phyloP scores from a whole-genome alignment of 2,888 invertebrate species.

The Rhagonycha fulva region DNA sequence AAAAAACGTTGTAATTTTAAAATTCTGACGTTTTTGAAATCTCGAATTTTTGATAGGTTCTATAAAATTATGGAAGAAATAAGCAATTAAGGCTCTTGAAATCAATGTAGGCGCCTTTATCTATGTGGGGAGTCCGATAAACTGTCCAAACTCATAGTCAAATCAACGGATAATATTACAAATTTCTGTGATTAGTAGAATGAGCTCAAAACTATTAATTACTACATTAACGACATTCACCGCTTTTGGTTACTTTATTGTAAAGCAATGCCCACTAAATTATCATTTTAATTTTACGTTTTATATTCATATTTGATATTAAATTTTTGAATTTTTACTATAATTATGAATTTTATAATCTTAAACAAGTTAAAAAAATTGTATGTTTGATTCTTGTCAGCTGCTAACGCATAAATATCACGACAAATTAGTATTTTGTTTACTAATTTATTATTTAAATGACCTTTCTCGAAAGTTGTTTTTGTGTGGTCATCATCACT shows the following conservation, averaged over 20 bases:
- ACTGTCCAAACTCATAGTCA: slow-evolving; percentile 39
- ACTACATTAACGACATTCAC: slow-evolving; percentile 38
- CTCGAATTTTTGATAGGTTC: neutral
- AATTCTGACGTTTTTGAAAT: neutral
- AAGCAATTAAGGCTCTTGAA: slow-evolving; percentile 19
- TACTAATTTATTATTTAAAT: slow-evolving; percentile 11
- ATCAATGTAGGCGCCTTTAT: slow-evolving; percentile 30
- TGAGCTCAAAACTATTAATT: slow-evolving; percentile 37
- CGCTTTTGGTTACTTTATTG: slow-evolving; percentile 42
- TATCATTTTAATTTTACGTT: slow-evolving; percentile 15
- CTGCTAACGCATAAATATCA: slow-evolving; percentile 11
- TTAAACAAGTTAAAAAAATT: slow-evolving; percentile 1
- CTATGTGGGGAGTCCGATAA: slow-evolving; percentile 45
- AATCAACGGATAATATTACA: slow-evolving; percentile 41
- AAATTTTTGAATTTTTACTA: slow-evolving; percentile 13
- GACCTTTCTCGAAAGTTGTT: slow-evolving; percentile 9
- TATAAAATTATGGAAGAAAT: slow-evolving; percentile 6
- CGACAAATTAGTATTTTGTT: slow-evolving; percentile 16
- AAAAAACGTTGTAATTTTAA: slow-evolving; percentile 1
- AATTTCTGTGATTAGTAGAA: slow-evolving; percentile 41
- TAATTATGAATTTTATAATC: slow-evolving; percentile 3
- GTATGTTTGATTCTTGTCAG: neutral
- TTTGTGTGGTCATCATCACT: slow-evolving; percentile 11
- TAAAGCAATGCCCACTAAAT: slow-evolving; percentile 46
- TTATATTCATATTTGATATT: slow-evolving; percentile 11